phyloP scores from a whole-genome alignment of 2,888 invertebrate genomes.

The Latheticus oryzae region DNA sequence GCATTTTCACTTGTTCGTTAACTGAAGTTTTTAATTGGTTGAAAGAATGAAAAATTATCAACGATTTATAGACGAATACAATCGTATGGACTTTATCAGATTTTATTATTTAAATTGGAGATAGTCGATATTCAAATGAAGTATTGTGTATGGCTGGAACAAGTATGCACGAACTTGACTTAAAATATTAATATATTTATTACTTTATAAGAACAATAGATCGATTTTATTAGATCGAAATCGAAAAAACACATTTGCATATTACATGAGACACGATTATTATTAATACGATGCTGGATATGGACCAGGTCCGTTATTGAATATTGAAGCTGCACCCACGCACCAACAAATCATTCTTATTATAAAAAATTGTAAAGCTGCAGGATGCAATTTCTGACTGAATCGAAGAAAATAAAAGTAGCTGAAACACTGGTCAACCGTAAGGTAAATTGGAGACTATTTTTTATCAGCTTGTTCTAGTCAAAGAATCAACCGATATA shows the following conservation, averaged over 20 bases:
- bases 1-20: constrained; percentile 47
- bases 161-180: constrained; percentile 58
- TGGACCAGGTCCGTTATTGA: constrained; percentile 14
- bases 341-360: too few species aligned
- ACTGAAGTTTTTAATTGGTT: constrained; percentile 1
- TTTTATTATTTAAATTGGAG: constrained; percentile 48
- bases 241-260: constrained; percentile 62
- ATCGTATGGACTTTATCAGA: constrained; percentile 16
- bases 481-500: too few species aligned
- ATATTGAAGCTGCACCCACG: too few species aligned
- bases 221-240: constrained; percentile 65
- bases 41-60: constrained; percentile 10
- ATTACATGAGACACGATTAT: constrained; percentile 55
- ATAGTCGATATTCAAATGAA: constrained; percentile 64
- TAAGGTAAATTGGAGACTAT: too few species aligned
- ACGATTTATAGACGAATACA: constrained; percentile 1
- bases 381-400: too few species aligned
- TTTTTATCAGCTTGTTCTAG: too few species aligned
- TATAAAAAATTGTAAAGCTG: too few species aligned
- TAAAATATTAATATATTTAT: constrained; percentile 65
- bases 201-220: constrained; percentile 65
- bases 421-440: too few species aligned
- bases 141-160: constrained; percentile 57
- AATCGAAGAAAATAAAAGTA: too few species aligned
- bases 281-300: constrained; percentile 40